Conservation (phyloP, 1,140 invertebrate genomes). For the Scaptomyza montana region DNA sequence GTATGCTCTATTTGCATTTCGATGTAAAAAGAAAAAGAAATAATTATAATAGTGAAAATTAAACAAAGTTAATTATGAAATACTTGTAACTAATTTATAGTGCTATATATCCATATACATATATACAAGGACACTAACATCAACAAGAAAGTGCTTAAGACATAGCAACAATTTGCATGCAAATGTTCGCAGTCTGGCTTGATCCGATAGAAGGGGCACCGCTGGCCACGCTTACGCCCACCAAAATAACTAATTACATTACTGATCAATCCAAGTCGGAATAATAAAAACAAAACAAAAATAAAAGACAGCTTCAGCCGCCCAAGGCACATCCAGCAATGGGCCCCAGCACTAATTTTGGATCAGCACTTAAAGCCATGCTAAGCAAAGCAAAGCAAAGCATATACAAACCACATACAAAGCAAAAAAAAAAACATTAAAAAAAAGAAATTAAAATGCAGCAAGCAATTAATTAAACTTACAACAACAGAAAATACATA, state of each 20-base stretch:
- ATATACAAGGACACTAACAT: constrained; percentile 2
- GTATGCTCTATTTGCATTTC: constrained; percentile 38
- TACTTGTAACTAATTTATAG: constrained; percentile 13
- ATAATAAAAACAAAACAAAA: constrained; percentile 8
- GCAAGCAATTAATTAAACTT: constrained; percentile 20
- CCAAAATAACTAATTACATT: constrained; percentile 27
- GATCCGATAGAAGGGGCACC: constrained; percentile 48
- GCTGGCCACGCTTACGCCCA: constrained; percentile 64
- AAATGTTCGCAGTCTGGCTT: constrained; percentile 33
- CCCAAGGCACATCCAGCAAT: constrained; percentile 39
- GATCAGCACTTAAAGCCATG: constrained; percentile 44
- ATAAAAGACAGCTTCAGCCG: constrained; percentile 36
- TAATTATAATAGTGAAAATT: not conserved
- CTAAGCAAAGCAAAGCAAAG: constrained; percentile 11
- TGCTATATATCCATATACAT: not conserved
- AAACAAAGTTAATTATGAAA: constrained; percentile 1
- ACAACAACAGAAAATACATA: constrained; percentile 31
- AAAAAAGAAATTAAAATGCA: not conserved
- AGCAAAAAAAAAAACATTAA: not conserved
- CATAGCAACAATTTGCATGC: constrained; percentile 26
- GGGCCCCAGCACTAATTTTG: constrained; percentile 42
- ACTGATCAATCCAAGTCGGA: not conserved
- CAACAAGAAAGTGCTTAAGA: constrained; percentile 26
- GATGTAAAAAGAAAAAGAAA: constrained; percentile 39
- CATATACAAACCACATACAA: not conserved